A percentile compares a stretch with the other conserved stretches of the same genome.
Conservation (phyloP, 2,888 invertebrate genomes). For the Eumerus sabulonum region DNA sequence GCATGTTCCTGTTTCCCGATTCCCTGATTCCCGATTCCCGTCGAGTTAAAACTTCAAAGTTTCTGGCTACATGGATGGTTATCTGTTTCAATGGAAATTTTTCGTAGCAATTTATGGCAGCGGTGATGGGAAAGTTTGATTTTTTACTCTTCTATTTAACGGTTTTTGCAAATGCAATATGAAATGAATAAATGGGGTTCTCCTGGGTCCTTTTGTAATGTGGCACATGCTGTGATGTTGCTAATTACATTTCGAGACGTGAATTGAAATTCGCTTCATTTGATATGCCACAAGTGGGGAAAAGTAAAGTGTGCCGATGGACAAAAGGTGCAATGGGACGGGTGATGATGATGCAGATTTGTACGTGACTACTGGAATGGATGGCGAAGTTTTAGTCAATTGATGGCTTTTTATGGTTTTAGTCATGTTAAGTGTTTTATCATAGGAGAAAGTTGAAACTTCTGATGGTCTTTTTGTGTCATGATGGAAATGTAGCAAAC, state of each 20-base stretch:
- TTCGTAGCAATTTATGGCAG: constrained; percentile 55
- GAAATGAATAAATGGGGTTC: constrained; percentile 44
- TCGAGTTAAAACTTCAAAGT: no score
- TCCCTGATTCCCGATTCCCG: no score
- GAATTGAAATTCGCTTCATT: constrained; percentile 44
- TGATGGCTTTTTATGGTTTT: no score
- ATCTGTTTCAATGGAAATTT: constrained; percentile 16
- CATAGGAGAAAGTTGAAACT: no score
- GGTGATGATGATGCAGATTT: no score
- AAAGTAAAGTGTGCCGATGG: constrained; percentile 25
- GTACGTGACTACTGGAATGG: no score
- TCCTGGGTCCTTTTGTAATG: constrained; percentile 66
- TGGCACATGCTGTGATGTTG: constrained; percentile 63
- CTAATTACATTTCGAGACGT: constrained; percentile 65
- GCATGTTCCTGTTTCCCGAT: constrained; percentile 36
- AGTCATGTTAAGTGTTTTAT: no score
- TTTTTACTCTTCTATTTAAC: constrained; percentile 49
- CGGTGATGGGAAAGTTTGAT: no score
- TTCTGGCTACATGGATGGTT: background rate
- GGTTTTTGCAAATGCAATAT: constrained; percentile 29
- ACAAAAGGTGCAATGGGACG: no score
- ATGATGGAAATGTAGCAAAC: no score
- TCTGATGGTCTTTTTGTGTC: no score
- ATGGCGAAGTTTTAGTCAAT: no score
- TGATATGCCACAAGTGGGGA: constrained; percentile 25